These are phyloP conservation scores for Alloplasta piceator DNA, from an alignment of 2,888 invertebrate species.

Conservation along the genomic window DNA sequence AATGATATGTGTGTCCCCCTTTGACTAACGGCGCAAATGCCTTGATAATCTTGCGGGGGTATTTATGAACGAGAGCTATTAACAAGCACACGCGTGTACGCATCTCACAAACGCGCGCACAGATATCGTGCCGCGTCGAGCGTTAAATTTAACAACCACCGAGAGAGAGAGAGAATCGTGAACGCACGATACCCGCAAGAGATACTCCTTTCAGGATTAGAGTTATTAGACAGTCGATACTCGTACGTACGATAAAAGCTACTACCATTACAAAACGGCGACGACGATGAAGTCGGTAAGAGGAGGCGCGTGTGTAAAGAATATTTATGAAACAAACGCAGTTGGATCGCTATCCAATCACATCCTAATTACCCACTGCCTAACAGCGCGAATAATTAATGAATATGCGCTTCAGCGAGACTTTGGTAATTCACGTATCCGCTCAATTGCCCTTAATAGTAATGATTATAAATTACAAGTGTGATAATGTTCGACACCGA, in stretches of 20 bases:
- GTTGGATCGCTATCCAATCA: conserved; percentile 35
- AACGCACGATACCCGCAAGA: conserved; percentile 4
- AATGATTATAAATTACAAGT: conserved; percentile 22
- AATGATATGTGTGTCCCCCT: conserved; percentile 49
- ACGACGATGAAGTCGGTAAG: conserved; percentile 20
- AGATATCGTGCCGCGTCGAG: conserved; percentile 35
- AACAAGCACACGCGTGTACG: not conserved
- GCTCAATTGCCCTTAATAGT: conserved; percentile 5
- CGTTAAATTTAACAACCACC: conserved; percentile 41
- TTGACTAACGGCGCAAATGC: conserved; percentile 30
- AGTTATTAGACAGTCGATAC: conserved; percentile 48
- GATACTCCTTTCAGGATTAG: conserved; percentile 50
- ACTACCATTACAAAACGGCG: conserved; percentile 18
- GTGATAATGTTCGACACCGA: not conserved
- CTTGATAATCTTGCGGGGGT: conserved; percentile 29
- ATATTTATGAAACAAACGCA: conserved; percentile 34
- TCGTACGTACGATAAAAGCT: conserved; percentile 17
- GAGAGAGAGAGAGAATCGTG: too few species aligned
- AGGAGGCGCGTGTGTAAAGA: too few species aligned
- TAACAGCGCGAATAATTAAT: conserved; percentile 52
- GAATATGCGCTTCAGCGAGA: not conserved
- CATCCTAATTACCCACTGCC: conserved; percentile 44
- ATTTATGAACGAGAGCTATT: conserved; percentile 34
- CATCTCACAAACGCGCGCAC: conserved; percentile 19
- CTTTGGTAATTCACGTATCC: not conserved